phyloP scores from a whole-genome alignment of 2,113 vertebrate genomes.

The Shinisaurus crocodilurus region DNA sequence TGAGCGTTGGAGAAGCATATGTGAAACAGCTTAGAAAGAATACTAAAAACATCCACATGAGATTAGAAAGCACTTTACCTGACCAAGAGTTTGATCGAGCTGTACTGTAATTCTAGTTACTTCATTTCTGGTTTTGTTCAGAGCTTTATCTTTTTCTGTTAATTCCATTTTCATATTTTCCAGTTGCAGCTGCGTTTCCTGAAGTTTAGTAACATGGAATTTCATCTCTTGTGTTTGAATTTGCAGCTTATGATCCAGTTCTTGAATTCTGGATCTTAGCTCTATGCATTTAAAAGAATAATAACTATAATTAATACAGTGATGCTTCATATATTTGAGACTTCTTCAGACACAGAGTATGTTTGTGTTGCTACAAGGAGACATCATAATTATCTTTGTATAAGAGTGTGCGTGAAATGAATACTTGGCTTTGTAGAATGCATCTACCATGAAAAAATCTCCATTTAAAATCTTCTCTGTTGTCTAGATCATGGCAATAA shows the following conservation, averaged over 20 bases:
- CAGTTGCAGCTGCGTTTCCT: constrained; percentile 83
- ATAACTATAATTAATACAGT: neutral
- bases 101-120: constrained; percentile 76
- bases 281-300: constrained; percentile 75
- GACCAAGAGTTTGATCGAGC: constrained; percentile 79
- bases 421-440: neutral
- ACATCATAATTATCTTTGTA: neutral
- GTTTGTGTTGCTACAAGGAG: neutral
- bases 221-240: constrained; percentile 84
- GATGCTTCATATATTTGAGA: neutral
- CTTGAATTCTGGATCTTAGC: constrained; percentile 79
- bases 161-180: constrained; percentile 83
- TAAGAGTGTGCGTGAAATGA: neutral
- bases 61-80: constrained; percentile 73
- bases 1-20: neutral
- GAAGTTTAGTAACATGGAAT: constrained; percentile 76
- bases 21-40: neutral
- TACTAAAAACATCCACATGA: neutral
- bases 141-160: constrained; percentile 82
- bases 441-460: neutral
- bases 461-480: neutral
- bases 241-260: constrained; percentile 83
- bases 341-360: neutral
- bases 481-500: neutral
- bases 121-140: constrained; percentile 83